A percentile compares a stretch with the other conserved stretches of the same genome.
phyloP scores from a whole-genome alignment of 2,113 vertebrate species.

The Meleagris gallopavo region DNA sequence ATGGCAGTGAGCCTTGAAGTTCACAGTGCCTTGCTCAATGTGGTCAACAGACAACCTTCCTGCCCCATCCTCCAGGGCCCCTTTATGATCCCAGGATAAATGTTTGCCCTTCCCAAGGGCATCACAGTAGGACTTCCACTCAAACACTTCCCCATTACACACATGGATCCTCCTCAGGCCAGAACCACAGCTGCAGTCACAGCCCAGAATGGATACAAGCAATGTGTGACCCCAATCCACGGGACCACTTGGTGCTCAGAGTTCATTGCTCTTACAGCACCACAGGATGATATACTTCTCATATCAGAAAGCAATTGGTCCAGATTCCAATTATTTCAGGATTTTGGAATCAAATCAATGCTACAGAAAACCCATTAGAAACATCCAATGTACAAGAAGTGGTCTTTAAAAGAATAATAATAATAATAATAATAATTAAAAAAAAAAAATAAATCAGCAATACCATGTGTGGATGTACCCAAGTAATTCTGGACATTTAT shows the following conservation, averaged over 20 bases:
- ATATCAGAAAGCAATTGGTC: background rate
- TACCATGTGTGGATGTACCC: background rate
- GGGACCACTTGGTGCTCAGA: accelerated
- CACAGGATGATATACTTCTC: background rate
- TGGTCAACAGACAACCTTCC: accelerated
- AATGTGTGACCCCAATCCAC: accelerated
- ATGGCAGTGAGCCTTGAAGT: background rate
- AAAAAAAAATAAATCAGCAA: background rate
- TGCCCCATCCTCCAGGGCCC: background rate
- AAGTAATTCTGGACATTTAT: background rate
- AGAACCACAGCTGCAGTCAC: background rate
- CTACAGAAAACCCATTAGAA: background rate
- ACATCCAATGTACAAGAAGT: background rate
- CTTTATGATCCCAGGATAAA: accelerated
- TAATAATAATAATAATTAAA: too few relatives aligned
- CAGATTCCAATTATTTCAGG: background rate
- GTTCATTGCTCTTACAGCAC: background rate
- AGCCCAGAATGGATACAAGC: accelerated
- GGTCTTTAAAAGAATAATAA: background rate
- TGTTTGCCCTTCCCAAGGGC: background rate
- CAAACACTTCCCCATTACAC: background rate
- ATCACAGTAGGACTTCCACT: background rate
- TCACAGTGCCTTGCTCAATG: accelerated
- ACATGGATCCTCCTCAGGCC: background rate
- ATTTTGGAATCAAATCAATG: background rate